Base-by-base conservation (phyloP, 2,888 invertebrate species). In the Apodemia duryi region DNA sequence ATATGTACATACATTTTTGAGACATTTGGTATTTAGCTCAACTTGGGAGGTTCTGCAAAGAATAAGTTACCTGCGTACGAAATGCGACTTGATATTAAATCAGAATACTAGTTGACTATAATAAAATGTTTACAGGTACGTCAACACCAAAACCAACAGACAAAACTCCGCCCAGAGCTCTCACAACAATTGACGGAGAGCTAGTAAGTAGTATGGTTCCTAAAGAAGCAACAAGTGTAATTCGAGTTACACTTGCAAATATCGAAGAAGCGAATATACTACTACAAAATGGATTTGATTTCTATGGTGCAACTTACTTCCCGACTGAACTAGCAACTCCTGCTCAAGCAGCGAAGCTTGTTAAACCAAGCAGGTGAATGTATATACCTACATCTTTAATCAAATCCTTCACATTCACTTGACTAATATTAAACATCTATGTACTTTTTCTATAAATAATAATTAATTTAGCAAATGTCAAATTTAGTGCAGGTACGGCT, bases 291-390 rank as follows among this genome's bases (percentile, higher is more conserved):
- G 97, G 97, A 0, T 91, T 97, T 67, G 96, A 97, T 86, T 97
- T 97, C 90, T 97, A 96, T 80, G 97, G 96, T 29, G 97, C 97
- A 61, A 97, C 97, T 35, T 97, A 95, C 91, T 97, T 97, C 87
- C 97, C 97, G 63, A 96, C 96, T 4, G 97, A 97, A 82, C 93
- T 96, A 70, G 95, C 95, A 54, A 93, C 94, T 70, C 94, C 95
- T 43, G 93, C 94, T 67, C 93, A 94, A 73, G 93, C 94, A 62
- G 94, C 93, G 43, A 94, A 92, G 74, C 89, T 94, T 79, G 93
- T 92, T 78, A 93, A 90, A 70, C 91, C 92, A 5, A 88, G 86
- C 86, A 88, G 86, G 92, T 92, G 74, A 64, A 66, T 38, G 13
- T 52, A 41, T n/a, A 49, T 49, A 49, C n/a, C n/a, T n/a, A n/a